Percentiles rank a stretch among this genome's conserved stretches.
Conservation (phyloP, 2,888 invertebrate species). For the Amblyteles armatorius region DNA sequence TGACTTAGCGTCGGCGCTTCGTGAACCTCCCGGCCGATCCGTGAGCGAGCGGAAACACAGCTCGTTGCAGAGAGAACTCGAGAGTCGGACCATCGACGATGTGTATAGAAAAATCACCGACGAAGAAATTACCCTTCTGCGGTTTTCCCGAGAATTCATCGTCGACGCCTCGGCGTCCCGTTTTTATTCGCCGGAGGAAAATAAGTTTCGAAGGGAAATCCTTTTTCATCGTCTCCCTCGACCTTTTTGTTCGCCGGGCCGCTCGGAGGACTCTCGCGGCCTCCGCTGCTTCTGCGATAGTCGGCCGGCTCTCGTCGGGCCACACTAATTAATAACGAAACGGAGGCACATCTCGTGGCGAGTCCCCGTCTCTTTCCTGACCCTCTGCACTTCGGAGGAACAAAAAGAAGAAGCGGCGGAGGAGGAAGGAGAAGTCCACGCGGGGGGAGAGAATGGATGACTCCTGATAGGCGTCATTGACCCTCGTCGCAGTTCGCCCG, state of each 20-base stretch:
- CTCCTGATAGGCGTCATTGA: slow-evolving; percentile 67
- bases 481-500: slow-evolving; percentile 53
- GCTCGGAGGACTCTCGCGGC: background rate
- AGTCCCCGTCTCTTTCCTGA: slow-evolving; percentile 15
- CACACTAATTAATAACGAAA: slow-evolving; percentile 65
- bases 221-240: slow-evolving; percentile 3
- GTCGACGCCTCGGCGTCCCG: slow-evolving; percentile 34
- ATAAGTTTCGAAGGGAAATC: slow-evolving; percentile 40
- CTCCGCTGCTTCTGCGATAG: slow-evolving; percentile 12
- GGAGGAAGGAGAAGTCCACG: background rate
- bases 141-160: slow-evolving; percentile 62
- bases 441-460: slow-evolving; percentile 29
- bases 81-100: slow-evolving; percentile 26
- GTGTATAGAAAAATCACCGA: background rate
- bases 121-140: slow-evolving; percentile 54
- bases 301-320: slow-evolving; percentile 36
- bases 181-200: slow-evolving; percentile 31
- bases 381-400: slow-evolving; percentile 23
- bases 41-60: slow-evolving; percentile 57
- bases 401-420: slow-evolving; percentile 11
- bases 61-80: slow-evolving; percentile 40
- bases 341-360: slow-evolving; percentile 35
- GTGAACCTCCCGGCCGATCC: slow-evolving; percentile 19
- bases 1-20: background rate
- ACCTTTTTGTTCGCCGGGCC: background rate